Conservation (phyloP, 1,140 invertebrate species). For the Tyrophagus putrescentiae region DNA sequence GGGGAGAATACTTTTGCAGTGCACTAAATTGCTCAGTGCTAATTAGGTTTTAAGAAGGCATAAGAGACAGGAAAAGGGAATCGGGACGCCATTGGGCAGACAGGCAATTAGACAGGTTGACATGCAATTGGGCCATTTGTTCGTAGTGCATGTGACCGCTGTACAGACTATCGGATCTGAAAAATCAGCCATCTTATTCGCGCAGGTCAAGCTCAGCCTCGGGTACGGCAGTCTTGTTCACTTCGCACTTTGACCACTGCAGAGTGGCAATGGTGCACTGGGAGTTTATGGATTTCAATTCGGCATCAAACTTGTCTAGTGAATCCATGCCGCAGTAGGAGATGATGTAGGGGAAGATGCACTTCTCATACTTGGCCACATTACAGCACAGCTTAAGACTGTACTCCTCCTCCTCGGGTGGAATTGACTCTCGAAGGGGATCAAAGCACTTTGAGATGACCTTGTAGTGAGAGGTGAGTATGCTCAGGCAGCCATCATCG, state of each 20-base stretch:
- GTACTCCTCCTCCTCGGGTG: conserved; percentile 8
- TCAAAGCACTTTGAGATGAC: conserved; percentile 10
- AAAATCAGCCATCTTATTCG: background rate
- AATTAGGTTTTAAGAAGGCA: too few relatives aligned
- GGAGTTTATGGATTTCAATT: conserved; percentile 13
- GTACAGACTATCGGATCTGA: too few relatives aligned
- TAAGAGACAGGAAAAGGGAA: too few relatives aligned
- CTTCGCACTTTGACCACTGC: conserved; percentile 15
- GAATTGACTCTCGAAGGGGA: background rate
- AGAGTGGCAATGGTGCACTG: background rate
- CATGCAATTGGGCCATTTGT: too few relatives aligned
- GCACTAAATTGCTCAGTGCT: too few relatives aligned
- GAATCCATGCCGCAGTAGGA: conserved; percentile 15
- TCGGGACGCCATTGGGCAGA: too few relatives aligned
- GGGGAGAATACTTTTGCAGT: background rate
- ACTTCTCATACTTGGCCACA: conserved; percentile 4
- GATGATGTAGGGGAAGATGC: conserved; percentile 16
- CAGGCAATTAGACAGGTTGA: too few relatives aligned
- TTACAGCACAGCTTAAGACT: conserved; percentile 17
- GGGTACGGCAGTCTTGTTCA: background rate
- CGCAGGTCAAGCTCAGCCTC: background rate
- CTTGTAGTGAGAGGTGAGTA: background rate
- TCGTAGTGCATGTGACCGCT: too few relatives aligned
- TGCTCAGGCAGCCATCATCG: conserved; percentile 5
- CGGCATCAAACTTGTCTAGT: conserved; percentile 16